Base-by-base conservation (phyloP, 2,888 invertebrate species). In the Hipparchia sbordonii region DNA sequence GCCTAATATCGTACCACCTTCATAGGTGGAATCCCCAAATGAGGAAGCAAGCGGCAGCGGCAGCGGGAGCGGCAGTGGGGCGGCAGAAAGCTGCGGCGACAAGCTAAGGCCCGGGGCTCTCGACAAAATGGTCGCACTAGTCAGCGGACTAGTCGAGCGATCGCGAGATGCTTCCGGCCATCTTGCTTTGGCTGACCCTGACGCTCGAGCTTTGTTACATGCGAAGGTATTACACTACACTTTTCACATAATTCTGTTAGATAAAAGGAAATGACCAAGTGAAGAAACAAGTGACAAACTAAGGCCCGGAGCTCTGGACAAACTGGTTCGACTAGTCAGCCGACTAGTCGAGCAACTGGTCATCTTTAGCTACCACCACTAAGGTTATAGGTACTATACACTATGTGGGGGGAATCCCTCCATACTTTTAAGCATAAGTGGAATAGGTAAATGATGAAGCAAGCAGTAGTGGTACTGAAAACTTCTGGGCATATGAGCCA, bases 71-170 rank as follows among this genome's bases (percentile, higher is more conserved):
- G 82, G 81, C 6, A 78, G 78, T 59, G 85, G 84, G 0, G 82
- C 82, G 71, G 77, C 84, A 0, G 91, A 89, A 74, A 82, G 82
- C 57, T 88, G 85, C 2, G 91, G 91, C 0, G 95, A 95, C 82
- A 98, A 98, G 87, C 96, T 97, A 79, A 95, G 98, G 76, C 98
- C 98, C 0, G 97, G 97, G 0, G 98, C 98, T 0, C 91, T 99
- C 12, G 98, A 98, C 89, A 98, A 98, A 92, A 98, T 99, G 98
- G 97, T 98, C 78, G 97, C 98, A 10, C 91, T 98, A 10, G 97
- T 98, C 51, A 97, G 98, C 0, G 96, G 97, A 2, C 94, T 98
- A 13, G 98, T 98, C 56, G 98, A 99, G 88, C 96, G 97, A 77
- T 98, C 98, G 57, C 94, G 98, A 2, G 97, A 97, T 77, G 94